These are phyloP conservation scores for Mionectes olivaceus DNA, from an alignment of 2,797 vertebrate species.

Conservation along the genomic window DNA sequence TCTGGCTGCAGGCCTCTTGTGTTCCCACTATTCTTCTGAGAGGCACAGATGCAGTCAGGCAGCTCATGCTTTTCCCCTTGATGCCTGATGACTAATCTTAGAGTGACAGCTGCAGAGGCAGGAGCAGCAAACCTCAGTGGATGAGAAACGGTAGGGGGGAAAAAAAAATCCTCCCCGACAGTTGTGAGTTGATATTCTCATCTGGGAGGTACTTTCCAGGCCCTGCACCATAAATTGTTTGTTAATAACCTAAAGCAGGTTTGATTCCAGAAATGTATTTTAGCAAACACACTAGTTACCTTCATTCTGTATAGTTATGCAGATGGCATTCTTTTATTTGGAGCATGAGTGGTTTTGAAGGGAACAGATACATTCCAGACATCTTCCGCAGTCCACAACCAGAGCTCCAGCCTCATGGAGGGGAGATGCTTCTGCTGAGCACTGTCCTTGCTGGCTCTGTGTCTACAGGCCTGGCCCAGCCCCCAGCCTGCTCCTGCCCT, in stretches of 20 bases:
- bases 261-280: not conserved
- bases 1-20: not conserved
- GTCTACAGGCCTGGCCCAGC: not conserved
- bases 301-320: not conserved
- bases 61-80: not conserved
- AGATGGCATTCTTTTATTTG: not conserved
- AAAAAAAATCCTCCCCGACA: not conserved
- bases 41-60: not conserved
- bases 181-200: not conserved
- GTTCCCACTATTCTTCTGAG: not conserved
- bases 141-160: not conserved
- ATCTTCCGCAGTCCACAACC: not conserved
- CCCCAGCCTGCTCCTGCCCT: not conserved
- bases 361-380: not conserved
- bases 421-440: fast-evolving
- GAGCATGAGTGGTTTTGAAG: not conserved
- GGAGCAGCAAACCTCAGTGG: not conserved
- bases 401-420: not conserved
- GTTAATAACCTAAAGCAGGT: not conserved
- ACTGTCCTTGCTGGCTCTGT: not conserved
- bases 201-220: not conserved
- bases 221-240: not conserved
- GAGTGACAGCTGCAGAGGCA: not conserved
- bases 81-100: not conserved
- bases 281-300: not conserved